Base-by-base conservation (phyloP, 2,113 vertebrate genomes). In the Atractosteus spatula region DNA sequence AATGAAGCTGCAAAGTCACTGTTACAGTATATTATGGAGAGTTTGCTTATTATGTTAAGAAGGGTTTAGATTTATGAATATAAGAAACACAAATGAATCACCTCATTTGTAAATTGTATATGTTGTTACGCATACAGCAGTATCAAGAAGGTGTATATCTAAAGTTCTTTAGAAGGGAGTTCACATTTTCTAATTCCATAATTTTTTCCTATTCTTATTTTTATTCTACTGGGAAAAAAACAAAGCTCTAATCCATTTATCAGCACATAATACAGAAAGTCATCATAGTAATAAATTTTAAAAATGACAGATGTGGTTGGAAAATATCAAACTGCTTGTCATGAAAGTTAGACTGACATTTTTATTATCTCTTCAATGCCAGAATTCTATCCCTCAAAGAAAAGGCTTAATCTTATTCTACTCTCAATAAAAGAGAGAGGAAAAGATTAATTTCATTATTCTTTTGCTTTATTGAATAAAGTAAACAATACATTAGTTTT, bases 391-490 rank as follows among this genome's bases (percentile, higher is more conserved):
- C 83, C 80, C 77, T 72, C 75, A 76, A 78, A 79, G 76, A 74
- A 70, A 55, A 78, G 74, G 74, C 64, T 76, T 83, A 84, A 90
- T 89, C 77, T 81, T 72, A 76, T 73, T 69, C 73, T 73, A 77
- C 78, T 64, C 68, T 74, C 77, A 70, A 68, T 77, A 82, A 75
- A 85, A 79, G 77, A 64, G 71, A 76, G 64, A 73, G 78, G 79
- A 79, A 79, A 77, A 84, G 85, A 87, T 86, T 85, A 85, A 89
- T 85, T 84, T 79, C 83, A 87, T 92, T 88, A 86, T 78, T 85
- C 79, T 83, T 82, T 81, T 80, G 81, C 82, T 84, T 72, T 72
- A 80, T 71, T 80, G 82, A 88, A 88, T 76, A 81, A 81, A 76
- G 72, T 77, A 87, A 88, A 90, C 84, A 85, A 84, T 83, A 77